Base-by-base conservation (phyloP, 2,888 invertebrate genomes). In the Harpalus rubripes region DNA sequence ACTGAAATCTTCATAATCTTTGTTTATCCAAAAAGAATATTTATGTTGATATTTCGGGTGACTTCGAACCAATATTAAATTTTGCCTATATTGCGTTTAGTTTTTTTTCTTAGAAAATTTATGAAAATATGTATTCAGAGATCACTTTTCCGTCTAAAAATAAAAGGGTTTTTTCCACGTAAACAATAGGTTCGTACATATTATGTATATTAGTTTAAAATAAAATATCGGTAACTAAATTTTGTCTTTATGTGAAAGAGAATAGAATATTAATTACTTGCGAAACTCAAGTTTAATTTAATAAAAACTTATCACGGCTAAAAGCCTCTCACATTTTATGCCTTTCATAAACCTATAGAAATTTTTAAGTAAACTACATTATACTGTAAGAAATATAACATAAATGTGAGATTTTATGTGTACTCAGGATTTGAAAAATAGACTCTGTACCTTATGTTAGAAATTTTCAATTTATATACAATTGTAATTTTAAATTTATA, bases 201-300 rank as follows among this genome's bases (percentile, higher is more conserved):
- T n/a, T n/a, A n/a, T n/a, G n/a, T n/a, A n/a, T n/a, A n/a, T n/a
- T n/a, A n/a, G n/a, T 61, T 61, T 26, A 22, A 22, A 12, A 26
- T 22, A 15, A 15, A 59, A 16, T 10, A 18, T 15, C 7, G 1
- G 1, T 39, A 39, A 68, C 7, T 39, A n/a, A 68, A 68, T n/a
- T 68, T 68, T 68, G 32, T 15, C 6, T 12, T 39, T 32, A 32
- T 68, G 39, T 6, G 12, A 68, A 41, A 74, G 72, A 74, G 72
- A 74, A 44, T 15, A 12, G 72, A 1, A 22, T 44, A 74, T 74
- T 74, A 74, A 74, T 74, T 74, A 44, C 16, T 44, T 44, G 16
- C 10, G 52, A 18, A 74, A 68, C 68, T 39, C 39, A 68, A 74
- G 72, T 74, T 74, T 74, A 74, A 74, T 74, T 74, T 41, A 74